phyloP scores from a whole-genome alignment of 2,113 vertebrate genomes.

The Gallinago paraguaiae region DNA sequence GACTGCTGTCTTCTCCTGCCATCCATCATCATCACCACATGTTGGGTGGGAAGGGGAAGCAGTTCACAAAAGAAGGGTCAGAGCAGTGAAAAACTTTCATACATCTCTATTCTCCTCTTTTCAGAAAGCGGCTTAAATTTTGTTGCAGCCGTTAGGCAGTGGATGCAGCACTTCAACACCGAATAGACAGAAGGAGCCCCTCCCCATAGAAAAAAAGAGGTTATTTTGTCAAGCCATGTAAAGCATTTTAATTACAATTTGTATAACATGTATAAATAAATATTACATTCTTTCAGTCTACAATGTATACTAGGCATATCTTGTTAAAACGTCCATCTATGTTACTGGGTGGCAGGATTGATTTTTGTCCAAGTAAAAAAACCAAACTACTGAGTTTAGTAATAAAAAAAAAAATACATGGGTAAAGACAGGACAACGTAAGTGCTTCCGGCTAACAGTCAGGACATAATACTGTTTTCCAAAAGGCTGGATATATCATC shows the following conservation, averaged over 20 bases:
- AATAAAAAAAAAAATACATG: neutral
- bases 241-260: slow-evolving; percentile 84
- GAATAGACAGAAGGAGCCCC: neutral
- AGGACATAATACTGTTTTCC: neutral
- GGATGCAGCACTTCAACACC: neutral
- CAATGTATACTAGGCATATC: slow-evolving; percentile 74
- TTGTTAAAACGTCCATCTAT: slow-evolving; percentile 62
- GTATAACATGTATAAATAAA: slow-evolving; percentile 79
- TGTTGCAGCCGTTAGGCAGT: neutral
- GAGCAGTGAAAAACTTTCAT: neutral
- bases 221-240: slow-evolving; percentile 72
- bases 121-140: neutral
- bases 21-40: neutral
- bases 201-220: neutral
- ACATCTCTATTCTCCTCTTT: neutral
- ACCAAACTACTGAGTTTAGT: slow-evolving; percentile 20
- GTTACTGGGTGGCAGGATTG: slow-evolving; percentile 51
- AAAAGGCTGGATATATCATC: neutral
- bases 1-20: slow-evolving; percentile 11
- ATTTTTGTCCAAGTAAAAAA: slow-evolving; percentile 26
- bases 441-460: neutral
- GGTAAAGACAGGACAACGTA: slow-evolving; percentile 2
- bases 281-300: slow-evolving; percentile 81
- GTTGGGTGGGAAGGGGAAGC: neutral
- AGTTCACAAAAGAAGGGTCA: neutral